phyloP scores from a whole-genome alignment of 1,140 invertebrate genomes.

The Ctenoplectra terminalis region DNA sequence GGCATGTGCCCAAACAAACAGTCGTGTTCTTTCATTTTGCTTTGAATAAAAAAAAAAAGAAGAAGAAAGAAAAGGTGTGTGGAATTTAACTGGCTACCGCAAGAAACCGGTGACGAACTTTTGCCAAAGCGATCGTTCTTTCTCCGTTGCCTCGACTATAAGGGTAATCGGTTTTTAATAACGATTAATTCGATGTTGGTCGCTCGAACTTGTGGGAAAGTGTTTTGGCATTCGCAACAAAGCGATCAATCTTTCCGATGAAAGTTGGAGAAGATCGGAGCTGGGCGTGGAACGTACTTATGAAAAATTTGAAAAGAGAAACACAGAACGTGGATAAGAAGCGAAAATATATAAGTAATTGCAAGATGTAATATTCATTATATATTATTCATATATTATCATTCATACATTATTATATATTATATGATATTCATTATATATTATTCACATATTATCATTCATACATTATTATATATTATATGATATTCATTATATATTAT shows the following conservation, averaged over 20 bases:
- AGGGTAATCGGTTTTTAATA: neutral
- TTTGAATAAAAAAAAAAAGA: neutral
- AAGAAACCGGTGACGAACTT: constrained; percentile 9
- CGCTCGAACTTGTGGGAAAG: neutral
- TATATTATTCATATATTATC: too few species aligned
- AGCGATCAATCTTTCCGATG: too few species aligned
- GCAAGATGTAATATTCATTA: too few species aligned
- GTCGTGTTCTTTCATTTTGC: constrained; percentile 26
- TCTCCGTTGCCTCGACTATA: too few species aligned
- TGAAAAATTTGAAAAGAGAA: neutral
- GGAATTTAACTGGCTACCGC: constrained; percentile 2
- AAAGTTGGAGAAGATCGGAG: neutral
- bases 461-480: too few species aligned
- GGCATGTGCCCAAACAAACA: constrained; percentile 43
- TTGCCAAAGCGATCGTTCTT: constrained; percentile 40
- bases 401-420: too few species aligned
- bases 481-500: too few species aligned
- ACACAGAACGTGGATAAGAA: too few species aligned
- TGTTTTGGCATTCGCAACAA: neutral
- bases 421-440: too few species aligned
- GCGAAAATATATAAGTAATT: too few species aligned
- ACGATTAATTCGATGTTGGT: constrained; percentile 5
- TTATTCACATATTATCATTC: too few species aligned
- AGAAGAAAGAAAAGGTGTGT: constrained; percentile 27
- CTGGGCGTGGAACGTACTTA: neutral